Evolutionary conservation across 2,113 vertebrate genomes (phyloP), one percentile per base, ranked within the genome.

Genomic region (Thinocorus orbignyianus): DNA sequence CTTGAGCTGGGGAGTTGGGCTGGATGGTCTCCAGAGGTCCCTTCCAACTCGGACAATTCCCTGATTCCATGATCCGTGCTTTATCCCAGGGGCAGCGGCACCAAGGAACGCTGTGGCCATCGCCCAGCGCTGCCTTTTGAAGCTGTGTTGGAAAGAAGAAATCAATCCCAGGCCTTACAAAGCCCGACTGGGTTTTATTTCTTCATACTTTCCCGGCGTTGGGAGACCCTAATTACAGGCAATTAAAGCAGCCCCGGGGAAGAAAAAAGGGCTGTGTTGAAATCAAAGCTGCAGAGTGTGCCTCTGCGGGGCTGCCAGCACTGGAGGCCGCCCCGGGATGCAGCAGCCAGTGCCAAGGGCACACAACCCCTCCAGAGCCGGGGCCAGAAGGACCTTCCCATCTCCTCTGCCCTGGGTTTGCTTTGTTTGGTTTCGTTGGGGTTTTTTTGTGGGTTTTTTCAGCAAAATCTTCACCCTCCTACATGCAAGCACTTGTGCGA

Each of bases 211-310:
- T 7, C 31, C 58, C 92, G 90, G 87, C 31, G 22, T 5, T 24
- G 82, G 82, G 5, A 93, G 92, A 92, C 92, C 93, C 92, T 78
- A 60, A 96, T 18, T 90, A 90, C 31, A 82, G 35, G 88, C 68
- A 78, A 83, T 86, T 69, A 90, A 94, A 94, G 90, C 76, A 90
- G 64, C 82, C 83, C 71, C 13, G 31, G 85, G 82, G 83, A 42
- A 42, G 57, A 86, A 42, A 42, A 61, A 80, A 70, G 66, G 57
- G 64, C 51, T 42, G 74, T 57, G 93, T 25, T 62, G 92, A 78
- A 95, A 94, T 31, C 70, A 58, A 90, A 73, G 80, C 85, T 86
- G 88, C 86, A 64, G 92, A 92, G 58, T 0, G 71, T 81, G 88
- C 48, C 68, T 94, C 46, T 13, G 25, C 57, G 46, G 2, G 7